Conservation (phyloP, 2,797 vertebrate species). For the Bufotes viridis region DNA sequence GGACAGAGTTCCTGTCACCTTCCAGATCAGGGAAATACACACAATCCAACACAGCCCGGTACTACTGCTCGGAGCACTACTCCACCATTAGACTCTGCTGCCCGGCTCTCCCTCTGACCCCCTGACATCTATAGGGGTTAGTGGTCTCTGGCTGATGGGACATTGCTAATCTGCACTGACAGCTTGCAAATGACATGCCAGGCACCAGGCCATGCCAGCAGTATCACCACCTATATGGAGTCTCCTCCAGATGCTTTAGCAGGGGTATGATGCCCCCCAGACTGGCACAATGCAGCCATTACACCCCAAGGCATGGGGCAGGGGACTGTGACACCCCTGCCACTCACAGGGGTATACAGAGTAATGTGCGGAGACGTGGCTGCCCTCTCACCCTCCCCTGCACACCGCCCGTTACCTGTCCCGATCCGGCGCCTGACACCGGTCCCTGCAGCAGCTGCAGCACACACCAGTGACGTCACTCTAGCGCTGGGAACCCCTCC, state of each 20-base stretch:
- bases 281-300: too few relatives aligned
- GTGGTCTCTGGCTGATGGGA: too few relatives aligned
- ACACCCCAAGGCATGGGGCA: too few relatives aligned
- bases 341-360: background rate
- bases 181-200: background rate
- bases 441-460: conserved; percentile 57
- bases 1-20: too few relatives aligned
- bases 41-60: background rate
- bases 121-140: too few relatives aligned
- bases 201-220: background rate
- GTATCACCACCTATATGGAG: background rate
- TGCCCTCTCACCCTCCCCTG: background rate
- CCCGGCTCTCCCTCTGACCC: background rate
- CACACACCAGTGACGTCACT: conserved; percentile 51
- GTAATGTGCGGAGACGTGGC: too few relatives aligned
- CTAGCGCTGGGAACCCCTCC: background rate
- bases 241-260: too few relatives aligned
- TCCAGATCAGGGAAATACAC: background rate
- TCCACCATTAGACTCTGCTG: background rate
- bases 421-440: conserved; percentile 57
- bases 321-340: too few relatives aligned
- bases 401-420: conserved; percentile 35
- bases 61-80: background rate
- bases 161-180: too few relatives aligned
- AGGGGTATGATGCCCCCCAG: too few relatives aligned